phyloP scores from a whole-genome alignment of 1,140 invertebrate species.

The Drosophila kepulauana region DNA sequence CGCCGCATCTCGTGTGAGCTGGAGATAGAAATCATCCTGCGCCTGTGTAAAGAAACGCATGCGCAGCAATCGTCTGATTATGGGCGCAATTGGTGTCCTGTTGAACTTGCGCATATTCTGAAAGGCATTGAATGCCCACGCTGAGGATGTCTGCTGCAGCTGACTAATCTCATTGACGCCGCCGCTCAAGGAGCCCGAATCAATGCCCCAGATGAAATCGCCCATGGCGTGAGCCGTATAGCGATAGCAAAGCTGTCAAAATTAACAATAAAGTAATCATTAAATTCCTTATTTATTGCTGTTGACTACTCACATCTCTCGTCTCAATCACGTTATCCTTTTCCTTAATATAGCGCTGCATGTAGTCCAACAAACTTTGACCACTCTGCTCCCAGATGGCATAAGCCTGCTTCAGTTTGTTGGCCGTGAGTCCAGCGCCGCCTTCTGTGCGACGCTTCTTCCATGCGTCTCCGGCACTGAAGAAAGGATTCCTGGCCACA shows the following conservation, averaged over 20 bases:
- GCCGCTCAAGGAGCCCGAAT: constrained; percentile 71
- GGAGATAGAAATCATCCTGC: constrained; percentile 68
- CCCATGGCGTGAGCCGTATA: constrained; percentile 85
- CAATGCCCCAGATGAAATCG: constrained; percentile 85
- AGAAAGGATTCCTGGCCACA: constrained; percentile 85
- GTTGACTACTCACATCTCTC: constrained; percentile 58
- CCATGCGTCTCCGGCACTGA: constrained; percentile 86
- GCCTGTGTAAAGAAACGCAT: constrained; percentile 55
- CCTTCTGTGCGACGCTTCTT: constrained; percentile 86
- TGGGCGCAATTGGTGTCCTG: constrained; percentile 51
- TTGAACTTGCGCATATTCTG: constrained; percentile 43
- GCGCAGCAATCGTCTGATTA: constrained; percentile 45
- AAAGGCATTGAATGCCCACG: constrained; percentile 49
- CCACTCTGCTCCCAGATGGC: constrained; percentile 67
- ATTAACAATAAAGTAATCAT: neutral
- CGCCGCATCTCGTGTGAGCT: constrained; percentile 69
- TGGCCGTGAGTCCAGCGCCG: constrained; percentile 86
- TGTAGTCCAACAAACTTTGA: constrained; percentile 46
- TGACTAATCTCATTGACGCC: constrained; percentile 23
- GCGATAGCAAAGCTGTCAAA: constrained; percentile 63
- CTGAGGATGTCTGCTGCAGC: constrained; percentile 59
- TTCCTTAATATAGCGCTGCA: constrained; percentile 24
- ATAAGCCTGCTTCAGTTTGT: constrained; percentile 66
- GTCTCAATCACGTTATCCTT: constrained; percentile 59
- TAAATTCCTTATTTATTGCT: neutral